phyloP scores from a whole-genome alignment of 2,888 invertebrate species.

The Agrilus mali region DNA sequence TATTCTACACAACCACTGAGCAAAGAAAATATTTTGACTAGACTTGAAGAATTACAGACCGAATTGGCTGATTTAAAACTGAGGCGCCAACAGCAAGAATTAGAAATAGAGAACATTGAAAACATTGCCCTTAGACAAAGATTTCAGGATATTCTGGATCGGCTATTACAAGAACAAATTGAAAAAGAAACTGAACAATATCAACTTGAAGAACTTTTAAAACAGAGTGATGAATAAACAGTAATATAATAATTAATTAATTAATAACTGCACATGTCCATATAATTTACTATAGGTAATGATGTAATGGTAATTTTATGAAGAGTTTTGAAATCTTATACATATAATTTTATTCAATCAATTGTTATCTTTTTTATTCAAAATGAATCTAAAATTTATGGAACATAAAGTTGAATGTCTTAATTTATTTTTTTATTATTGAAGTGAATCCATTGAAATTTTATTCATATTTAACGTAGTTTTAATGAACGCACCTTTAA shows the following conservation, averaged over 20 bases:
- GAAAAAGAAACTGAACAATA: slow-evolving; percentile 59
- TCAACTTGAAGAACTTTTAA: slow-evolving; percentile 27
- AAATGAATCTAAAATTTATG: too few relatives aligned
- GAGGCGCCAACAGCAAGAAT: slow-evolving; percentile 64
- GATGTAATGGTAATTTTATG: too few relatives aligned
- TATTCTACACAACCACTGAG: slow-evolving; percentile 22
- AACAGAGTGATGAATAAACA: slow-evolving; percentile 13
- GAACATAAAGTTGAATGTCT: too few relatives aligned
- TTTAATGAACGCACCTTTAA: too few relatives aligned
- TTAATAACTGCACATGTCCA: too few relatives aligned
- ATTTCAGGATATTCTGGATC: slow-evolving; percentile 64
- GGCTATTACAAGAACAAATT: slow-evolving; percentile 64
- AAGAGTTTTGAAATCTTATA: not conserved
- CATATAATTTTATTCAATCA: slow-evolving; percentile 1
- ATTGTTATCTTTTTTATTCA: too few relatives aligned
- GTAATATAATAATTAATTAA: too few relatives aligned
- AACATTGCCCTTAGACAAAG: slow-evolving; percentile 71
- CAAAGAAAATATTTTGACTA: slow-evolving; percentile 22
- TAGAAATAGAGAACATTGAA: slow-evolving; percentile 74
- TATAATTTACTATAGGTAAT: too few relatives aligned
- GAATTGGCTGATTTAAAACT: slow-evolving; percentile 66
- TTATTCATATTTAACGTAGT: too few relatives aligned
- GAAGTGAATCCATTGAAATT: too few relatives aligned
- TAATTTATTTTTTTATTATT: too few relatives aligned
- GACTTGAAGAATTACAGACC: slow-evolving; percentile 57